phyloP scores from a whole-genome alignment of 2,888 invertebrate species.

The Furcula furcula region DNA sequence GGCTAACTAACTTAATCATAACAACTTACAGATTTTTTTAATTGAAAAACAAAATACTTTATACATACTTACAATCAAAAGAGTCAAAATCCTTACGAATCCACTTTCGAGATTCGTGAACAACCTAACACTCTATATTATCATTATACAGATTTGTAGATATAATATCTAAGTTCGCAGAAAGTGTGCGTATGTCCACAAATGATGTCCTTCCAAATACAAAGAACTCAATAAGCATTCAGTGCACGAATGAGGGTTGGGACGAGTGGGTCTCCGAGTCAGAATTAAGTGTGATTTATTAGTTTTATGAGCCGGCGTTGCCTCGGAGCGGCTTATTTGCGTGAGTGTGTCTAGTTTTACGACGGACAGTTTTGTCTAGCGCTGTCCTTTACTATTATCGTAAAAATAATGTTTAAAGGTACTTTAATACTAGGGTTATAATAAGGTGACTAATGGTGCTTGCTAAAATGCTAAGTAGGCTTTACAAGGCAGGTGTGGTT shows the following conservation, averaged over 20 bases:
- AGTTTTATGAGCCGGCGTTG: conserved; percentile 60
- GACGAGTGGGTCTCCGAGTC: conserved; percentile 48
- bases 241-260: conserved; percentile 55
- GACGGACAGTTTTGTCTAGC: conserved; percentile 26
- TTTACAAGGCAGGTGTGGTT: too few species aligned
- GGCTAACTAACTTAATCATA: too few species aligned
- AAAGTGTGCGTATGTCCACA: conserved; percentile 10
- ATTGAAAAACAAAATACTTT: too few species aligned
- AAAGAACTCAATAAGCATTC: conserved; percentile 57
- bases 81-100: too few species aligned
- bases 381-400: conserved; percentile 15
- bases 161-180: conserved; percentile 5
- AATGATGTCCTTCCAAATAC: conserved; percentile 27
- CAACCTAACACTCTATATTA: too few species aligned
- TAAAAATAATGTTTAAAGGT: background rate
- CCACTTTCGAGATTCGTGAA: too few species aligned
- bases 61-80: too few species aligned
- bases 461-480: too few species aligned
- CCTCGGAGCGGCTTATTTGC: conserved; percentile 53
- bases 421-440: too few species aligned
- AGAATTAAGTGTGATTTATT: conserved; percentile 75
- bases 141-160: too few species aligned
- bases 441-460: too few species aligned
- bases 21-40: too few species aligned
- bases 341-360: conserved; percentile 36